A percentile compares a stretch with the other conserved stretches of the same genome.
These are phyloP conservation scores for Thymelicus acteon DNA, from an alignment of 2,888 invertebrate species.

Conservation along the genomic window DNA sequence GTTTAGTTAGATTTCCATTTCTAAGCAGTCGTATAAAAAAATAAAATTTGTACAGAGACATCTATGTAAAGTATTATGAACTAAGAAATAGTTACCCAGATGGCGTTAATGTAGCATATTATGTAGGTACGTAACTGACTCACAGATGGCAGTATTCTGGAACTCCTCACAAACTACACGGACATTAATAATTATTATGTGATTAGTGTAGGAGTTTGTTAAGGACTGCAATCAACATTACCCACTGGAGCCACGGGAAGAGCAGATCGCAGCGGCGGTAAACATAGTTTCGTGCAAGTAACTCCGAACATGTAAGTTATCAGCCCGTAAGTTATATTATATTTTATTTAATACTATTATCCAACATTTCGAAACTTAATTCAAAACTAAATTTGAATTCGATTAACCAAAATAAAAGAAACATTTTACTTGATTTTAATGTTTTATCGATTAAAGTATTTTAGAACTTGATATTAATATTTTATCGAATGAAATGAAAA, in stretches of 20 bases:
- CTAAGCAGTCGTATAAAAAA: too few relatives aligned
- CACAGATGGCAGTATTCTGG: neutral
- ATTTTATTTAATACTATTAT: too few relatives aligned
- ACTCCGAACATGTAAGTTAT: too few relatives aligned
- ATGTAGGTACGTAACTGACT: neutral
- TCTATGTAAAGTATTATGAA: neutral
- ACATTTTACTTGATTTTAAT: too few relatives aligned
- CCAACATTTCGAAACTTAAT: too few relatives aligned
- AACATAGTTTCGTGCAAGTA: neutral
- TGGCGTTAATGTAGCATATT: neutral
- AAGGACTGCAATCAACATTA: neutral
- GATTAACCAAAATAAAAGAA: too few relatives aligned
- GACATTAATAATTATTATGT: neutral
- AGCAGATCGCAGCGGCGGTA: neutral
- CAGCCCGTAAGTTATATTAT: too few relatives aligned
- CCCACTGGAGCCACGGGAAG: neutral
- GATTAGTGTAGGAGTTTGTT: neutral
- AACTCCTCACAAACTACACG: neutral
- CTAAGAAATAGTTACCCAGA: neutral
- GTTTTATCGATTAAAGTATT: too few relatives aligned
- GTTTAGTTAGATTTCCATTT: too few relatives aligned
- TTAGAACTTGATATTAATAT: too few relatives aligned
- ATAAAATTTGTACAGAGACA: neutral
- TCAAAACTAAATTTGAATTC: too few relatives aligned
- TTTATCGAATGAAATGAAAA: too few relatives aligned